Evolutionary conservation across 2,113 vertebrate genomes (phyloP).

Genomic region (Lagopus muta): DNA sequence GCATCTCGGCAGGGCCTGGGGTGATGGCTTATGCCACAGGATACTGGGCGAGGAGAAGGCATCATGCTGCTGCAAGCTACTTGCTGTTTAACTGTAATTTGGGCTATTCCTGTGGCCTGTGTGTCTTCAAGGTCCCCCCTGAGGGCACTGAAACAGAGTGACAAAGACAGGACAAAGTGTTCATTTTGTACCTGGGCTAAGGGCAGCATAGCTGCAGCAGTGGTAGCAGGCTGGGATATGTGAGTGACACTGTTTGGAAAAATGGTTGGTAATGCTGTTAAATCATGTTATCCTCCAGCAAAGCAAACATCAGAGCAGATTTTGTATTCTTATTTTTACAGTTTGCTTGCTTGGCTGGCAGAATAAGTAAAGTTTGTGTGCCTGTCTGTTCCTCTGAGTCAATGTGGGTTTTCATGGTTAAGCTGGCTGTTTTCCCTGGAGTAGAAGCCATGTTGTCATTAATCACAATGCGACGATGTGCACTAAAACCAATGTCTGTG

Average conservation of each 20-base stretch:
- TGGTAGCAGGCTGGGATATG: background rate
- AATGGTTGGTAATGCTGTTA: slow-evolving; percentile 30
- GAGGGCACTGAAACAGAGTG: background rate
- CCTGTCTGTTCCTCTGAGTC: slow-evolving; percentile 54
- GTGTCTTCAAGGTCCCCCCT: background rate
- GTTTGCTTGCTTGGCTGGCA: slow-evolving; percentile 42
- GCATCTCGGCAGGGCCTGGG: background rate
- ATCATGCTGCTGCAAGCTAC: background rate
- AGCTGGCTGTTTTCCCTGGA: slow-evolving; percentile 47
- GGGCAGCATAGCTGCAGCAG: background rate
- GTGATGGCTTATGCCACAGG: background rate
- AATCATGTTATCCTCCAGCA: slow-evolving; percentile 33
- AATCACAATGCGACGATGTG: slow-evolving; percentile 46
- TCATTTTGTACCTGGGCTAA: background rate
- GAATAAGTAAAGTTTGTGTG: slow-evolving; percentile 47
- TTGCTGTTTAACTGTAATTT: background rate
- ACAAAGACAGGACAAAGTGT: background rate
- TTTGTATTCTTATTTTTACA: slow-evolving; percentile 57
- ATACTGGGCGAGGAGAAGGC: background rate
- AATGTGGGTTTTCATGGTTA: slow-evolving; percentile 50
- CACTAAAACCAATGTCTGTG: slow-evolving; percentile 41
- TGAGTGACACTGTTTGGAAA: slow-evolving; percentile 22
- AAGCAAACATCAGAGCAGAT: slow-evolving; percentile 46
- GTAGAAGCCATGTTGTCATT: slow-evolving; percentile 57
- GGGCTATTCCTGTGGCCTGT: rapidly evolving